Evolutionary conservation across 2,888 invertebrate species (phyloP), one percentile per base, ranked within the genome.

Genomic region (Linnaemya tessellans): DNA sequence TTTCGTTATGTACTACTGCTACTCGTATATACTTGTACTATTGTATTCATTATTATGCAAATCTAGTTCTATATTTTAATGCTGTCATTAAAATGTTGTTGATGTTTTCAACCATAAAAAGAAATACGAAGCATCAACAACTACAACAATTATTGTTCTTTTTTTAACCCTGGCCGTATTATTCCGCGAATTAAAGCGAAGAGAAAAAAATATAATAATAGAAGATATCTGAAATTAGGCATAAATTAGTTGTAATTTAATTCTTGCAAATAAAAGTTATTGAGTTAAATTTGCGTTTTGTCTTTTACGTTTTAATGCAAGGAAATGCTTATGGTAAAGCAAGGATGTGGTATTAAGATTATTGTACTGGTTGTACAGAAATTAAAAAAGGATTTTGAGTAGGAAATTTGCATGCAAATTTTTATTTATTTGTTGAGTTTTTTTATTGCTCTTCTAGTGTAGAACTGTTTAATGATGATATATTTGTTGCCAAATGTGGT

Each of bases 11-110:
- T 54, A 62, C 22, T 4, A 25, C 15, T n/a, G n/a, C n/a, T n/a
- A n/a, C n/a, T n/a, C n/a, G n/a, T n/a, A n/a, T n/a, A n/a, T n/a
- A 3, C 18, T 30, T 30, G 2, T 20, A 20, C 9, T 13, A 15
- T 46, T 38, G 2, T 87, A 88, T 89, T 90, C 91, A 91, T 91
- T 90, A 89, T 89, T 90, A 91, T 91, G 90, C 92, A 91, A 92
- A 91, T 91, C 90, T 88, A 88, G 88, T 86, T 84, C 82, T 88
- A 65, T 64, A 89, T 89, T 89, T 89, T 88, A 88, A 88, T 87
- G 83, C 86, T 88, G 82, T 89, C 89, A 89, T 90, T 89, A 88
- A 88, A 88, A 88, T 89, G 87, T 88, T 87, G 87, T 80, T 89
- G 88, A 88, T 87, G 71, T 77, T 41, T 30, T 58, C 15, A 20